Base-by-base conservation (phyloP, 92 coral and sea anemone genomes). In the Siderastrea radians region DNA sequence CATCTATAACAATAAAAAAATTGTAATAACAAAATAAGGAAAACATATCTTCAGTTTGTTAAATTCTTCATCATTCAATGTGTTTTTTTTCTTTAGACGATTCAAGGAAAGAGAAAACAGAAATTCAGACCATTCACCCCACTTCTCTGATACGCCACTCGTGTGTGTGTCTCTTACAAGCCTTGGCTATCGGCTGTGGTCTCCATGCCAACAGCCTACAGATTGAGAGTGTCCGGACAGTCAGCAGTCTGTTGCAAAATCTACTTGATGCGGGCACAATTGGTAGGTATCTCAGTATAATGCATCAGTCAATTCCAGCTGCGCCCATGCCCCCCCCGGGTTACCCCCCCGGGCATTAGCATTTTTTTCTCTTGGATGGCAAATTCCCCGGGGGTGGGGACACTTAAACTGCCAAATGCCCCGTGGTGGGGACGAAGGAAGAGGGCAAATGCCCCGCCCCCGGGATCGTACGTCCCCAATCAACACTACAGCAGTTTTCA, bases 61-160 rank as follows among this genome's bases (percentile, higher is more conserved):
- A 12, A 57, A 11, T 38, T 38, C 6, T 44, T 54, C 1, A 38
- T 0, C 46, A 9, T 50, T 74, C 7, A 53, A 3, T 49, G 17
- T 49, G 0, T 6, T 6, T 8, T 53, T 2, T 68, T 80, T 72
- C 53, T 52, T 69, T 90, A 97, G 99, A 91, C 85, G 97, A 94
- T 74, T 94, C 97, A 14, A 93, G 92, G 88, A 94, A 92, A 78
- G 96, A 94, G 82, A 97, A 97, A 84, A 86, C 94, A 3, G 98
- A 95, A 83, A 93, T 95, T 61, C 98, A 95, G 58, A 73, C 98
- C 16, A 88, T 87, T 73, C 99, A 97, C 66, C 99, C 99, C 3
- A 95, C 99, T n/a, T 92, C 95, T 16, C 87, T 97, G 13, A 95
- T 97, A 80, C 95, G 99, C 74, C 98, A 94, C 67, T 96, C 99